Evolutionary conservation across 2,113 vertebrate species (phyloP).

Genomic region (Girardinichthys multiradiatus): DNA sequence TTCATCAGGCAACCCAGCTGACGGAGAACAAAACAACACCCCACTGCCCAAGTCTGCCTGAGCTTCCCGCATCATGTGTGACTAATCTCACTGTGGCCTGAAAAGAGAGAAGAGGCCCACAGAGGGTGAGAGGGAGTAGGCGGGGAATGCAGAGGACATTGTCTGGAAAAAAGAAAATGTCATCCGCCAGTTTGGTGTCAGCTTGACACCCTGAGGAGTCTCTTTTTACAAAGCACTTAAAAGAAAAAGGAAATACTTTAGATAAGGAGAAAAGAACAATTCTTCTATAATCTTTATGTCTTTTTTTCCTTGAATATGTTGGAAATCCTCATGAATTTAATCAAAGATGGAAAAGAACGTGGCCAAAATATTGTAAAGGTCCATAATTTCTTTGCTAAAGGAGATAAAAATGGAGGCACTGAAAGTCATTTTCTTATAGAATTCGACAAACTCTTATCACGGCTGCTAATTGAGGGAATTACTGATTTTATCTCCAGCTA

Average conservation of each 20-base stretch:
- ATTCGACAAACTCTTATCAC: too few species aligned
- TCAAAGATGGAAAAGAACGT: not conserved
- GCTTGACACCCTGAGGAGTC: not conserved
- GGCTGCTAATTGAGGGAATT: too few species aligned
- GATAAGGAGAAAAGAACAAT: not conserved
- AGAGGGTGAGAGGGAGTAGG: constrained; percentile 17
- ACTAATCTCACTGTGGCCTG: constrained; percentile 48
- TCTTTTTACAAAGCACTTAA: not conserved
- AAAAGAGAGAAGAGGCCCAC: constrained; percentile 23
- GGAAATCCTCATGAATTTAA: not conserved
- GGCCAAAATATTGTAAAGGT: too few species aligned
- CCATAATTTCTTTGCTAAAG: too few species aligned
- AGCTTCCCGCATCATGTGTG: constrained; percentile 39
- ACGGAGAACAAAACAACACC: constrained; percentile 39
- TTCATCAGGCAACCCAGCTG: constrained; percentile 47
- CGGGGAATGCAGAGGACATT: not conserved
- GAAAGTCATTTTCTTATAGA: too few species aligned
- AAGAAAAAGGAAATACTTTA: not conserved
- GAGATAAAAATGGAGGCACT: too few species aligned
- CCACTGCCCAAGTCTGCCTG: constrained; percentile 25
- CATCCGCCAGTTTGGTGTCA: constrained; percentile 5
- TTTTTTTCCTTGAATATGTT: not conserved
- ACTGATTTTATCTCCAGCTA: too few species aligned
- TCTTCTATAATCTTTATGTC: not conserved
- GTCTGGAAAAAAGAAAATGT: constrained; percentile 12